Percentiles rank a stretch among this genome's conserved stretches.
Evolutionary conservation across 1,140 invertebrate genomes (phyloP).

Genomic region (Bombus superbus): DNA sequence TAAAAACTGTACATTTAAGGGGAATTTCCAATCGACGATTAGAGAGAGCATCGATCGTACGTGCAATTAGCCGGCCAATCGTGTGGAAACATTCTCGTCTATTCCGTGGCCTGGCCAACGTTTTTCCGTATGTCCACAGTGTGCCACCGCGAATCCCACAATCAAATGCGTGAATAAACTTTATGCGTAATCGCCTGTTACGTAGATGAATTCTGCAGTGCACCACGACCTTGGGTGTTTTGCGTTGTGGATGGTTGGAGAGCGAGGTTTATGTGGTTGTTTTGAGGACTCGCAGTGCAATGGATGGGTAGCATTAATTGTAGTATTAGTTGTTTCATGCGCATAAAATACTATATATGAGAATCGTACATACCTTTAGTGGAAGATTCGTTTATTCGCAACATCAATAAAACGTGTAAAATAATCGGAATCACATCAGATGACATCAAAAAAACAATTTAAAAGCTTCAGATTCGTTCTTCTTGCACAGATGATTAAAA

Average conservation of each 20-base stretch:
- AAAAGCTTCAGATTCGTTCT: too few species aligned
- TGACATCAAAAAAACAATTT: not conserved
- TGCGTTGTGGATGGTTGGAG: not conserved
- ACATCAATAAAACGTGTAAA: not conserved
- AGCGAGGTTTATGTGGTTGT: not conserved
- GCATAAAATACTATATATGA: too few species aligned
- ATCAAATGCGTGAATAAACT: slow-evolving; percentile 9
- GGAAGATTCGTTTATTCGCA: not conserved
- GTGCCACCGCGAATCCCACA: slow-evolving; percentile 10
- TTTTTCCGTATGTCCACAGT: slow-evolving; percentile 11
- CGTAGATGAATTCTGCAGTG: not conserved
- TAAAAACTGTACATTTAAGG: too few species aligned
- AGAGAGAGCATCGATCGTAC: slow-evolving; percentile 49
- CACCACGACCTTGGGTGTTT: not conserved
- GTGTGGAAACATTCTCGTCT: slow-evolving; percentile 58
- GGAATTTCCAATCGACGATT: not conserved
- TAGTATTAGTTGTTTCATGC: too few species aligned
- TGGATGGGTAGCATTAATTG: too few species aligned
- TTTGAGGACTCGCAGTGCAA: not conserved
- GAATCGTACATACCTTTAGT: not conserved
- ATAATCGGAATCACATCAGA: not conserved
- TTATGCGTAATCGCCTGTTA: slow-evolving; percentile 2
- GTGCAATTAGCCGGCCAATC: slow-evolving; percentile 61
- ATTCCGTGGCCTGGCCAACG: slow-evolving; percentile 34
- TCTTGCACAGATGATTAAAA: not conserved